A percentile compares a stretch with the other conserved stretches of the same genome.
Evolutionary conservation across 2,888 invertebrate genomes (phyloP).

Genomic region (Noctua comes): DNA sequence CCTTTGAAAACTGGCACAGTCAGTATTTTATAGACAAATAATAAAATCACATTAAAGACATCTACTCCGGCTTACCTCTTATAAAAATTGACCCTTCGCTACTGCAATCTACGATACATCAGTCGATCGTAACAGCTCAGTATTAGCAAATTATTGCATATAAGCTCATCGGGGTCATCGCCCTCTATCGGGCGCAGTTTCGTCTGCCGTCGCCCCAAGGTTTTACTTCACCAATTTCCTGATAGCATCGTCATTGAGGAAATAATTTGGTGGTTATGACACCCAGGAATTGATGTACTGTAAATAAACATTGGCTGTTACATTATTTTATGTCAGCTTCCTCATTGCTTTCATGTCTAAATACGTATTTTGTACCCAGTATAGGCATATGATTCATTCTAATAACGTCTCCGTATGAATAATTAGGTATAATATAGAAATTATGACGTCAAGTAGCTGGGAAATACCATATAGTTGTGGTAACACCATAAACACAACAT

Average conservation of each 20-base stretch:
- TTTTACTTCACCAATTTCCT: slow-evolving; percentile 52
- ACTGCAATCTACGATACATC: slow-evolving; percentile 24
- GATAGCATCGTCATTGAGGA: slow-evolving; percentile 47
- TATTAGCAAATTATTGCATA: slow-evolving; percentile 37
- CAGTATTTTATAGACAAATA: no score
- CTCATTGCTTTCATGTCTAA: slow-evolving; percentile 12
- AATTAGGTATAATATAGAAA: slow-evolving; percentile 12
- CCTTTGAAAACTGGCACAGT: no score
- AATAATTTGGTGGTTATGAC: slow-evolving; percentile 45
- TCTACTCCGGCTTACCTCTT: no score
- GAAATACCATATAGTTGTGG: not conserved
- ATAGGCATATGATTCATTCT: not conserved
- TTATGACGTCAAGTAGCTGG: not conserved
- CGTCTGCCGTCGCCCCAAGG: slow-evolving; percentile 51
- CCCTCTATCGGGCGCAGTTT: slow-evolving; percentile 53
- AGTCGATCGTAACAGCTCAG: not conserved
- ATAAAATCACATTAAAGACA: no score
- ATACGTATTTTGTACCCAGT: not conserved
- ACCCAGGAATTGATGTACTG: slow-evolving; percentile 24
- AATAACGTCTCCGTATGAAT: not conserved
- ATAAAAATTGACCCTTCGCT: no score
- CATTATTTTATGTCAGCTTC: slow-evolving; percentile 27
- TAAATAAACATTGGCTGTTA: slow-evolving; percentile 45
- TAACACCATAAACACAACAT: not conserved
- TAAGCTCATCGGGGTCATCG: slow-evolving; percentile 47